Evolutionary conservation across 2,113 vertebrate species (phyloP).

Genomic region (Anthoscopus minutus): DNA sequence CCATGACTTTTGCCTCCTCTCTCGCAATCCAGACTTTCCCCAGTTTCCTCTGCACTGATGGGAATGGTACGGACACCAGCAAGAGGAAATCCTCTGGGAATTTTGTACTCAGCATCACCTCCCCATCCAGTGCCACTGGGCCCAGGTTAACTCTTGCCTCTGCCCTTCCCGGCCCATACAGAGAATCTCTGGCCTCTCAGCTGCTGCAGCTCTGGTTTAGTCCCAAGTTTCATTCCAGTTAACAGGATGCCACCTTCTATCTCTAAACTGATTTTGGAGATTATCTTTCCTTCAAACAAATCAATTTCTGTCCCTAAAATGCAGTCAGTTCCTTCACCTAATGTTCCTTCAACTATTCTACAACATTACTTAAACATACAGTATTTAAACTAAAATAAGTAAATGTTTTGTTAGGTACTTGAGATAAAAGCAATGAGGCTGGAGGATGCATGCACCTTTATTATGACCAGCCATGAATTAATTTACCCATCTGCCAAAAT

Average conservation of each 20-base stretch:
- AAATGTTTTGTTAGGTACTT: neutral
- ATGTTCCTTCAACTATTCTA: neutral
- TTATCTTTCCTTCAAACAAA: neutral
- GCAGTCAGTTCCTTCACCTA: neutral
- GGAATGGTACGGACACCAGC: accelerated
- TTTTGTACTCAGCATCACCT: neutral
- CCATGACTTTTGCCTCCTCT: neutral
- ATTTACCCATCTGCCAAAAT: neutral
- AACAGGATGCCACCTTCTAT: neutral
- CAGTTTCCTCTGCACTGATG: neutral
- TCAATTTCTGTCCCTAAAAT: neutral
- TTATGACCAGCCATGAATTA: neutral
- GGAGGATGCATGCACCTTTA: neutral
- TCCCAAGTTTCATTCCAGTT: neutral
- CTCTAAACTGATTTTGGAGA: neutral
- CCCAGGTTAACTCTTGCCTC: neutral
- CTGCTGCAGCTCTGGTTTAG: neutral
- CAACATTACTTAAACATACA: neutral
- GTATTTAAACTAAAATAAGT: neutral
- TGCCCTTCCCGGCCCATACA: neutral
- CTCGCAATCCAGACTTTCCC: neutral
- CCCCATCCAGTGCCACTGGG: neutral
- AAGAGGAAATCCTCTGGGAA: neutral
- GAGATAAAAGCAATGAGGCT: neutral
- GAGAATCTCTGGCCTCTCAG: neutral